Evolutionary conservation across 2,797 vertebrate species (phyloP).

Genomic region (Sebastes ruberrimus): DNA sequence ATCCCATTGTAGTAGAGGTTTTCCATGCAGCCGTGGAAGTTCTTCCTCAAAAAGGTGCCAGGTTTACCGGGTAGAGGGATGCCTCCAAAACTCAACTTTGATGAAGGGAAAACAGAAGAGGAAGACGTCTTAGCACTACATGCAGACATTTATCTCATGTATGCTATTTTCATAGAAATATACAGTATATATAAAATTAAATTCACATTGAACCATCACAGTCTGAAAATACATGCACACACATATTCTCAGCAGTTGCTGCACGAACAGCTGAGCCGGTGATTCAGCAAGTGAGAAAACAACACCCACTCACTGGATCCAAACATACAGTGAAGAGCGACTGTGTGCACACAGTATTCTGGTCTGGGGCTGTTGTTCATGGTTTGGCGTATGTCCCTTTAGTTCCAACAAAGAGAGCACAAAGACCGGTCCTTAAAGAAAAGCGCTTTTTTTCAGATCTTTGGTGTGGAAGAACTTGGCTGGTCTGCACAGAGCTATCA

Average conservation of each 20-base stretch:
- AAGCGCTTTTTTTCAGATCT: not conserved
- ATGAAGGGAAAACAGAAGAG: constrained; percentile 3
- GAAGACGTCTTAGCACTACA: not conserved
- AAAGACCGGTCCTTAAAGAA: not conserved
- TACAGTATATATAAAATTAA: not conserved
- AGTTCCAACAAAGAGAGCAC: not conserved
- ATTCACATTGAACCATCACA: not conserved
- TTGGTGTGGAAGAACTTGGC: constrained; percentile 1
- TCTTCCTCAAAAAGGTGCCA: constrained; percentile 94
- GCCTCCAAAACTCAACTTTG: constrained; percentile 96
- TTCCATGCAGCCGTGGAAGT: constrained; percentile 97
- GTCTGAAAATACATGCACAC: not conserved
- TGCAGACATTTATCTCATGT: not conserved
- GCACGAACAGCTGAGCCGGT: constrained; percentile 13
- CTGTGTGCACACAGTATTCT: not conserved
- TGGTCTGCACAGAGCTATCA: not conserved
- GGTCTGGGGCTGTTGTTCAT: not conserved
- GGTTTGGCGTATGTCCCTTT: not conserved
- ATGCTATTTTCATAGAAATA: not conserved
- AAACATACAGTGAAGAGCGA: not conserved
- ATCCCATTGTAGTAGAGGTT: constrained; percentile 98
- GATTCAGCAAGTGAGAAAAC: constrained; percentile 39
- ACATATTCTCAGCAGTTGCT: not conserved
- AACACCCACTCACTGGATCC: constrained; percentile 16
- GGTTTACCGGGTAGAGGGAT: constrained; percentile 97